Conservation (phyloP, 1,140 invertebrate species). For the Limonius californicus region DNA sequence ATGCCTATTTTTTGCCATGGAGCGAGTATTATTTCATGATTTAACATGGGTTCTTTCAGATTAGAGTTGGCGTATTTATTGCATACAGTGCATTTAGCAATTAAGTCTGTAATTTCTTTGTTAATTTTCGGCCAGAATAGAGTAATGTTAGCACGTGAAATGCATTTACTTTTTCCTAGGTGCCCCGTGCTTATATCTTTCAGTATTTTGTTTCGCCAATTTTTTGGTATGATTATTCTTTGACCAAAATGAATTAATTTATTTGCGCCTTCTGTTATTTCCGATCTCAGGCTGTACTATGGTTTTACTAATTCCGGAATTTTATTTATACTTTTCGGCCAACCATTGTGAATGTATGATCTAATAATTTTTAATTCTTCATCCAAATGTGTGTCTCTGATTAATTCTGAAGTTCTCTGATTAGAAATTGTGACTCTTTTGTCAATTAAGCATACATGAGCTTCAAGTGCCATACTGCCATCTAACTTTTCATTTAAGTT, state of each 20-base stretch:
- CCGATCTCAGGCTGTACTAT: conserved; percentile 25
- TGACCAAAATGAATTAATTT: conserved; percentile 20
- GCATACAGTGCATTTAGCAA: conserved; percentile 1
- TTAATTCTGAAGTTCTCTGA: conserved; percentile 16
- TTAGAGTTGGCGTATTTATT: conserved; percentile 12
- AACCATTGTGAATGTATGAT: conserved; percentile 14
- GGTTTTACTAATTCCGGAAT: conserved; percentile 17
- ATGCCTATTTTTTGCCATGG: conserved; percentile 39
- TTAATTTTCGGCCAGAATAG: not conserved
- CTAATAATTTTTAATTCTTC: conserved; percentile 16
- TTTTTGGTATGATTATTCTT: conserved; percentile 13
- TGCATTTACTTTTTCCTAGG: conserved; percentile 25
- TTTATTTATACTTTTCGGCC: conserved; percentile 22
- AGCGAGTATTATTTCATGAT: conserved; percentile 33
- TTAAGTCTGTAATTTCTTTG: not conserved
- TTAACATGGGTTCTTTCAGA: conserved; percentile 32
- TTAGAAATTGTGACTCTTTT: conserved; percentile 17
- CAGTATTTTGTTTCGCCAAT: conserved; percentile 22
- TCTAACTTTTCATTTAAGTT: conserved; percentile 6
- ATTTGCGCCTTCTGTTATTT: conserved; percentile 19
- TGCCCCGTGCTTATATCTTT: conserved; percentile 25
- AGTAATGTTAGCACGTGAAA: conserved; percentile 13
- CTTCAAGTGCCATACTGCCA: no score
- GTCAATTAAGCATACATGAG: conserved; percentile 23
- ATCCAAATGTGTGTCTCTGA: conserved; percentile 16